Evolutionary conservation across 2,113 vertebrate species (phyloP), one percentile per base, ranked within the genome.

Genomic region (Morone chrysops): DNA sequence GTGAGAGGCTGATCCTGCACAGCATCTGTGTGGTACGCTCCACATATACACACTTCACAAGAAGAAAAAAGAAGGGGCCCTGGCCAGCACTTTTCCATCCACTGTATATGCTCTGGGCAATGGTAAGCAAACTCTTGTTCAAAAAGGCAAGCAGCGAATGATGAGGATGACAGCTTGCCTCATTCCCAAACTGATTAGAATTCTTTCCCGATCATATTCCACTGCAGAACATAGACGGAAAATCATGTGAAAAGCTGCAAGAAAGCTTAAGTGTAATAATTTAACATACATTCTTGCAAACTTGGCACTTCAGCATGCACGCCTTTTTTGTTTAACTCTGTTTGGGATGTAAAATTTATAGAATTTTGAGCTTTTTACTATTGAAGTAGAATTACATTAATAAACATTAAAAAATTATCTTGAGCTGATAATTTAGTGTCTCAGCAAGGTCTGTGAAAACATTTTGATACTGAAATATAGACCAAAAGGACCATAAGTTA

Each of bases 1-100:
- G 74, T 25, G 70, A 85, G 82, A 71, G 78, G 25, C 79, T 82
- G 89, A 86, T 88, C 82, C 84, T 91, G 79, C 56, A 74, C 87
- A 93, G 87, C 61, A 68, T 83, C 82, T 90, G 59, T 60, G 68
- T 81, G 79, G 62, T 74, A 57, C 48, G 41, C 59, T 82, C 25
- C 79, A 77, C 81, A 68, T 56, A 25, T 62, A 70, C 81, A 82
- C 78, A 70, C 72, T 59, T 67, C 59, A 78, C 69, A 45, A 25
- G 38, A 43, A 53, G 40, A 47, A 50, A 7, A 65, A 2, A 43
- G 38, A 20, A 25, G 73, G 82, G 69, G 74, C 74, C 70, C 56
- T 14, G 20, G 25, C 43, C 75, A 8, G 41, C 16, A 60, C 59
- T 80, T 76, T 83, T 82, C 70, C 72, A 69, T 47, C 47, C 70